These are phyloP conservation scores for Blera fallax DNA, from an alignment of 2,888 invertebrate genomes.

Conservation along the genomic window DNA sequence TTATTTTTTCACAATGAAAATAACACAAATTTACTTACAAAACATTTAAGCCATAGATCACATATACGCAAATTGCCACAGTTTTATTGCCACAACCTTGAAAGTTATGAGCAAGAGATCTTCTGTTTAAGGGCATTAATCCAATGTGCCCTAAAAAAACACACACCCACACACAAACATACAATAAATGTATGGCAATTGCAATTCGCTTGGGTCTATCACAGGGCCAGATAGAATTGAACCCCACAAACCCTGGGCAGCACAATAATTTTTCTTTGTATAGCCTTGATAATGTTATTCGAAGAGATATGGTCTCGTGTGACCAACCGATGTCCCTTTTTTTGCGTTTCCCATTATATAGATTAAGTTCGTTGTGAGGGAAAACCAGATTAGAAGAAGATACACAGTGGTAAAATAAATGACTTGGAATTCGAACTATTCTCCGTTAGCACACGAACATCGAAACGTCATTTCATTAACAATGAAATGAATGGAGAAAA, in stretches of 20 bases:
- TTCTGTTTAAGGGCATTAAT: slow-evolving; percentile 19
- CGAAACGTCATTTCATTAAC: slow-evolving; percentile 52
- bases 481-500: slow-evolving; percentile 48
- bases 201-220: slow-evolving; percentile 14
- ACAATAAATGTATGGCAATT: slow-evolving; percentile 7
- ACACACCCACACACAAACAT: not conserved
- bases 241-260: not conserved
- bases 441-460: slow-evolving; percentile 21
- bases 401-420: slow-evolving; percentile 23
- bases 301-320: slow-evolving; percentile 5
- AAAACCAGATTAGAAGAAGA: slow-evolving; percentile 7
- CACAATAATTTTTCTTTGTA: slow-evolving; percentile 2
- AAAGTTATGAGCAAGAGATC: slow-evolving; percentile 31
- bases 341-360: slow-evolving; percentile 37
- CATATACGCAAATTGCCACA: slow-evolving; percentile 53
- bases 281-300: slow-evolving; percentile 34
- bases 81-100: slow-evolving; percentile 51
- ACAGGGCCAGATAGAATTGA: not conserved
- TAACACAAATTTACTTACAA: slow-evolving; percentile 25
- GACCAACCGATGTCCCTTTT: slow-evolving; percentile 10
- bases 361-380: slow-evolving; percentile 23
- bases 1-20: not conserved
- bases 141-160: not conserved
- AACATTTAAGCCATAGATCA: slow-evolving; percentile 38
- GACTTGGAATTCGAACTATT: slow-evolving; percentile 28